Percentiles rank a stretch among this genome's conserved stretches.
Evolutionary conservation across 2,888 invertebrate genomes (phyloP).

Genomic region (Drosophila sordidapex): DNA sequence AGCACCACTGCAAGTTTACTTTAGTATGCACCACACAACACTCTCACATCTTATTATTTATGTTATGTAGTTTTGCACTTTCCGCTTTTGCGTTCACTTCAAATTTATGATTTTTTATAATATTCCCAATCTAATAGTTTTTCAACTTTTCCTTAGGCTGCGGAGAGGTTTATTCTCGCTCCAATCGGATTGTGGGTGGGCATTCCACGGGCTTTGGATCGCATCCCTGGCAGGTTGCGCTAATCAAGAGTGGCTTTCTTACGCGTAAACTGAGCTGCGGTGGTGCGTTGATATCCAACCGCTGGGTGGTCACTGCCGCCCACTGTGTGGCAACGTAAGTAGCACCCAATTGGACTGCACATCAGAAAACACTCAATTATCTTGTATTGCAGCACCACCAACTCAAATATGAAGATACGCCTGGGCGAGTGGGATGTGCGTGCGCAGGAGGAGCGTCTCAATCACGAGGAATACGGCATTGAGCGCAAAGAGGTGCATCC

Average conservation of each 20-base stretch:
- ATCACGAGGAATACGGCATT: constrained; percentile 95
- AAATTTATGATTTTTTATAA: not conserved
- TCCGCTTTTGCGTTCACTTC: constrained; percentile 27
- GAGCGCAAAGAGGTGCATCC: constrained; percentile 96
- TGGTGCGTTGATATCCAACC: constrained; percentile 94
- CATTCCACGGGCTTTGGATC: constrained; percentile 95
- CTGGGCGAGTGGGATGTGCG: constrained; percentile 97
- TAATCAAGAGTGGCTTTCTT: constrained; percentile 95
- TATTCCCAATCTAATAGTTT: not conserved
- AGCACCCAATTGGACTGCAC: constrained; percentile 1
- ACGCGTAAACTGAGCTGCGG: constrained; percentile 96
- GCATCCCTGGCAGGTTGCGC: constrained; percentile 97
- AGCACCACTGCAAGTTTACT: constrained; percentile 56
- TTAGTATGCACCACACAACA: constrained; percentile 46
- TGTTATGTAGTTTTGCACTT: constrained; percentile 28
- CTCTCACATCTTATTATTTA: constrained; percentile 13
- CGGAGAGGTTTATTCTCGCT: constrained; percentile 94
- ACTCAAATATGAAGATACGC: constrained; percentile 94
- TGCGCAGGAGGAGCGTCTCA: constrained; percentile 91
- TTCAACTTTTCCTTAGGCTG: constrained; percentile 89
- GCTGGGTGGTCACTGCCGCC: constrained; percentile 97
- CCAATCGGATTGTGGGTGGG: constrained; percentile 96
- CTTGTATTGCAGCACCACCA: constrained; percentile 89
- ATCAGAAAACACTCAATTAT: not conserved
- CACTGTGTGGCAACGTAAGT: constrained; percentile 96